Base-by-base conservation (phyloP, 1,140 invertebrate species). In the Camponotus floridanus region DNA sequence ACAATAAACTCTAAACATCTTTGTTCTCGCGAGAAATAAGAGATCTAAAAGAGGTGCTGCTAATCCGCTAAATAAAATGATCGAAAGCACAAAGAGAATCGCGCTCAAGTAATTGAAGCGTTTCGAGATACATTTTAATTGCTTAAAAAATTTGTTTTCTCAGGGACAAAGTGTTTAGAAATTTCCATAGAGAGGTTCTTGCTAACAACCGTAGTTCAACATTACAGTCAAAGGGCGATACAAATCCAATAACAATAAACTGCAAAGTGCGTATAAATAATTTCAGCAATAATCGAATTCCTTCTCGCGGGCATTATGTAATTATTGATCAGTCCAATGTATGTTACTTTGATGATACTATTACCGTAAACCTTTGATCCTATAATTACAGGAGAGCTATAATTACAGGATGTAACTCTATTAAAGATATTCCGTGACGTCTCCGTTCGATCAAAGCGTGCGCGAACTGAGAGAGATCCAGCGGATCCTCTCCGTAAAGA, bases 1-100 rank as follows among this genome's bases (percentile, higher is more conserved):
- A 93, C 87, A 92, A 74, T 87, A 92, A 92, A 83, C 62, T 71
- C 36, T 68, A 70, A 85, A 61, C 80, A 36, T 79, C 57, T 79
- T 76, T 51, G 57, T 48, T 81, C 71, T 39, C 31, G 65, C 18
- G 15, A 86, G 73, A 83, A 68, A 83, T 39, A 61, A 62, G 39
- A 42, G 39, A 48, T 61, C 55, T 26, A 18, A 74, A 51, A 15
- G 26, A 61, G 55, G 21, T 42, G 42, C 36, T 33, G 68, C n/a
- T 74, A 51, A 51, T 33, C n/a, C 33, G 42, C 3, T 83, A 61
- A 83, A 83, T 73, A 74, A 26, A 83, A 83, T 83, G 55, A 73
- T 81, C 67, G 26, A 45, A 18, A 13, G 13, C 13, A 42, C 45
- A 21, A 73, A 61, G 76, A 42, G 33, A 36, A 67, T n/a, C 51